phyloP scores from a whole-genome alignment of 2,888 invertebrate species.

The Ochropleura leucogaster region DNA sequence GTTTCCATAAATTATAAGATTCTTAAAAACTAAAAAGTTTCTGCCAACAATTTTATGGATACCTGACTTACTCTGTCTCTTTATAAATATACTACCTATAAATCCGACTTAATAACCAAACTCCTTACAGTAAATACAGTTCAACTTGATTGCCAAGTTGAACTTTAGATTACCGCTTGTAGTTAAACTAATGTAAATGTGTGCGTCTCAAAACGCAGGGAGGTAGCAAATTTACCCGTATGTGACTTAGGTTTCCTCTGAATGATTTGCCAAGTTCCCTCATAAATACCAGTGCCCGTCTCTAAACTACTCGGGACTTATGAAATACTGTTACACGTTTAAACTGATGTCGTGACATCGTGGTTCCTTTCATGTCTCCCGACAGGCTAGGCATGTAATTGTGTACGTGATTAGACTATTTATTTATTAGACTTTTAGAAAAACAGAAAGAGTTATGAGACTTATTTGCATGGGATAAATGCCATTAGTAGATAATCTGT shows the following conservation, averaged over 20 bases:
- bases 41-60: neutral
- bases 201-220: slow-evolving; percentile 65
- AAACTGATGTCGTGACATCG: slow-evolving; percentile 41
- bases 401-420: slow-evolving; percentile 34
- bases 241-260: slow-evolving; percentile 68
- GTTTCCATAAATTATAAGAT: neutral
- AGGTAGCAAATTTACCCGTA: slow-evolving; percentile 70
- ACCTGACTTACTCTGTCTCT: neutral
- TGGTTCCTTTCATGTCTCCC: slow-evolving; percentile 26
- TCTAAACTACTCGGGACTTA: slow-evolving; percentile 36
- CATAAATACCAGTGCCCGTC: slow-evolving; percentile 40
- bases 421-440: neutral
- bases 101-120: slow-evolving; percentile 39
- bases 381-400: slow-evolving; percentile 26
- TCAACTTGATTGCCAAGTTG: slow-evolving; percentile 67
- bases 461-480: slow-evolving; percentile 12
- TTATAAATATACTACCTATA: slow-evolving; percentile 15
- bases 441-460: neutral
- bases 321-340: slow-evolving; percentile 49
- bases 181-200: slow-evolving; percentile 73
- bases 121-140: slow-evolving; percentile 55
- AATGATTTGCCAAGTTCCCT: slow-evolving; percentile 67
- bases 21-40: neutral
- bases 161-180: slow-evolving; percentile 69
- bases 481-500: neutral